Percentiles rank a stretch among this genome's conserved stretches.
These are phyloP conservation scores for Cephus pygmeus DNA, from an alignment of 2,888 invertebrate genomes.

Conservation along the genomic window DNA sequence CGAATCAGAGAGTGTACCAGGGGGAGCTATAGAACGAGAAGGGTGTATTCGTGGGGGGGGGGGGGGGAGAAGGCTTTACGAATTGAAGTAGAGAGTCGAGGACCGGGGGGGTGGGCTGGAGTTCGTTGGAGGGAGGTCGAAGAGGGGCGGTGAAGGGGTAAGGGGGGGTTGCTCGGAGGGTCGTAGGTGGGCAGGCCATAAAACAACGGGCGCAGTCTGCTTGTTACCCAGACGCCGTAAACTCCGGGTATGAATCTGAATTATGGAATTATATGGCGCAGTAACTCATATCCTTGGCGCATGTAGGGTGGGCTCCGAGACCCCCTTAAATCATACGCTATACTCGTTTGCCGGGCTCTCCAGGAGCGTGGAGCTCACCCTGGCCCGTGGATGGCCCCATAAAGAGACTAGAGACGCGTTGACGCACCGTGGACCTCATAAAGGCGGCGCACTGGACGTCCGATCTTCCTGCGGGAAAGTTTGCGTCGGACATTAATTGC, in stretches of 20 bases:
- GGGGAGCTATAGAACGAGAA: background rate
- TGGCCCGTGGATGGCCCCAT: background rate
- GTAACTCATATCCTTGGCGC: conserved; percentile 55
- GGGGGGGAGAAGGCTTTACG: conserved; percentile 21
- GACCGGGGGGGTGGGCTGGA: conserved; percentile 20
- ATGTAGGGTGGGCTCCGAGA: conserved; percentile 46
- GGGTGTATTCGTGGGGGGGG: conserved; percentile 7
- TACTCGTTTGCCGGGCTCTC: conserved; percentile 46
- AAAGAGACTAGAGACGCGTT: conserved; percentile 17
- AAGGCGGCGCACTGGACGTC: conserved; percentile 30
- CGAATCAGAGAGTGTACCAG: conserved; percentile 4
- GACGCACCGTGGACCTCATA: conserved; percentile 34
- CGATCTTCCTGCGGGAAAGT: conserved; percentile 29
- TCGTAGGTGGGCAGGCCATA: conserved; percentile 36
- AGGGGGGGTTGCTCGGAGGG: conserved; percentile 14
- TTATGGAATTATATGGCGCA: conserved; percentile 58
- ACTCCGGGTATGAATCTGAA: conserved; percentile 58
- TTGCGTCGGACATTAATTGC: conserved; percentile 47
- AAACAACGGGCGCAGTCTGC: conserved; percentile 56
- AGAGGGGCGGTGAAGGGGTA: background rate
- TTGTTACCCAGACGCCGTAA: conserved; percentile 56
- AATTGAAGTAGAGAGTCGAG: conserved; percentile 28
- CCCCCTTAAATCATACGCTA: conserved; percentile 50
- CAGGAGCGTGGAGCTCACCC: conserved; percentile 2
- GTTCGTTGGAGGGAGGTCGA: conserved; percentile 17